Percentiles rank a stretch among this genome's conserved stretches.
Evolutionary conservation across 2,113 vertebrate genomes (phyloP).

Genomic region (Pleuronectes platessa): DNA sequence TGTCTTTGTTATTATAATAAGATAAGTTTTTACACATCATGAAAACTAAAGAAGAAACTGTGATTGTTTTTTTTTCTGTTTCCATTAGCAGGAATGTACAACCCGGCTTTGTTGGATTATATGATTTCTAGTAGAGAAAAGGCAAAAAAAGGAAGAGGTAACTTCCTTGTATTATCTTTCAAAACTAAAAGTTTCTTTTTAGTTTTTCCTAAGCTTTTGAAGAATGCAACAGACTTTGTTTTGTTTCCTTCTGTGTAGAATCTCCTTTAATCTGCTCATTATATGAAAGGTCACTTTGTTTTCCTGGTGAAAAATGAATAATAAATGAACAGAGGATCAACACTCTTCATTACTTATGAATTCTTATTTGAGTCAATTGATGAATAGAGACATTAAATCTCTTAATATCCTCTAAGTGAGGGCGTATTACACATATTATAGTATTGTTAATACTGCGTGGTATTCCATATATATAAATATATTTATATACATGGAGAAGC

Average conservation of each 20-base stretch:
- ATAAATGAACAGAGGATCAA: conserved; percentile 56
- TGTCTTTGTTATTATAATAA: conserved; percentile 25
- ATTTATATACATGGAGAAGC: conserved; percentile 4
- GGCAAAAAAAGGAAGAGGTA: neutral
- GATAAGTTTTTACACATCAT: neutral
- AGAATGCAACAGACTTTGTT: conserved; percentile 38
- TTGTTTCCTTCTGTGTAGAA: conserved; percentile 43
- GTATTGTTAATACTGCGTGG: conserved; percentile 17
- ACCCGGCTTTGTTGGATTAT: neutral
- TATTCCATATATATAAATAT: neutral
- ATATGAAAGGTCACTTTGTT: conserved; percentile 68
- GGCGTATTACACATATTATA: conserved; percentile 9
- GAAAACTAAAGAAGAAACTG: neutral
- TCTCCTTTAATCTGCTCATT: conserved; percentile 64
- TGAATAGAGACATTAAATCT: conserved; percentile 28
- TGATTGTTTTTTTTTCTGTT: too few relatives aligned
- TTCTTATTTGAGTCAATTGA: conserved; percentile 53
- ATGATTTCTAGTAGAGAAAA: neutral
- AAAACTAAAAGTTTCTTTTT: conserved; percentile 13
- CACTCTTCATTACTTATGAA: conserved; percentile 50
- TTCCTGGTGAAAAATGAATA: conserved; percentile 67
- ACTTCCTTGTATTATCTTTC: neutral
- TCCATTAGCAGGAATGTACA: too few relatives aligned
- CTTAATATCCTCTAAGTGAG: conserved; percentile 26
- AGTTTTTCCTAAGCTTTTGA: conserved; percentile 22